Evolutionary conservation across 2,888 invertebrate species (phyloP), one percentile per base, ranked within the genome.

Genomic region (Cataglyphis albicans): DNA sequence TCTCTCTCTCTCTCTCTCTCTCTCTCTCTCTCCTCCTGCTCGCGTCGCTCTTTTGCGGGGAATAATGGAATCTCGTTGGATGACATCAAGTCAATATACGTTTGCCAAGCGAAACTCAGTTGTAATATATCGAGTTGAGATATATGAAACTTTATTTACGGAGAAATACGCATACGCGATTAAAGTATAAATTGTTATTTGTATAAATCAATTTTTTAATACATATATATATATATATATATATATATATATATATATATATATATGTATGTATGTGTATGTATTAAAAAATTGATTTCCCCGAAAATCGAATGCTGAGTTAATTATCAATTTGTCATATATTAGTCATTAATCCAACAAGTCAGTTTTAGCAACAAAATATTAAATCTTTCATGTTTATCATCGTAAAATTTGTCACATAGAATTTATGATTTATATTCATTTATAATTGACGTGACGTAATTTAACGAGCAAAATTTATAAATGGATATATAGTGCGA

Each of bases 11-110:
- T 21, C 6, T 21, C 9, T 2, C n/a, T n/a, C n/a, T n/a, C n/a
- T n/a, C 35, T 5, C 35, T 35, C 44, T 12, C 12, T 0, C 15
- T 1, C 4, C n/a, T 3, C 18, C 2, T 29, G 15, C 5, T 57
- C 68, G 15, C 32, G 41, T 70, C 41, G 41, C 72, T 80, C 78
- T 80, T 80, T 80, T 72, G 44, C 59, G 32, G 70, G 41, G 41
- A 44, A 80, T 44, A 80, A 61, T 72, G 44, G 41, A 25, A 61
- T 72, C 44, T n/a, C 73, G 21, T 18, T 44, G n/a, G 32, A 72
- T 72, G 59, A 57, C 3, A 78, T 70, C 78, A n/a, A 55, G 68
- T 41, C 68, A 25, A 55, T 59, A 25, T 61, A 21, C 59, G 44
- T 59, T 59, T 72, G 73, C 35, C 18, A 25, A 59, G 44, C 44